A percentile compares a stretch with the other conserved stretches of the same genome.
Evolutionary conservation across 2,113 vertebrate species (phyloP).

Genomic region (Rhabdornis inornatus): DNA sequence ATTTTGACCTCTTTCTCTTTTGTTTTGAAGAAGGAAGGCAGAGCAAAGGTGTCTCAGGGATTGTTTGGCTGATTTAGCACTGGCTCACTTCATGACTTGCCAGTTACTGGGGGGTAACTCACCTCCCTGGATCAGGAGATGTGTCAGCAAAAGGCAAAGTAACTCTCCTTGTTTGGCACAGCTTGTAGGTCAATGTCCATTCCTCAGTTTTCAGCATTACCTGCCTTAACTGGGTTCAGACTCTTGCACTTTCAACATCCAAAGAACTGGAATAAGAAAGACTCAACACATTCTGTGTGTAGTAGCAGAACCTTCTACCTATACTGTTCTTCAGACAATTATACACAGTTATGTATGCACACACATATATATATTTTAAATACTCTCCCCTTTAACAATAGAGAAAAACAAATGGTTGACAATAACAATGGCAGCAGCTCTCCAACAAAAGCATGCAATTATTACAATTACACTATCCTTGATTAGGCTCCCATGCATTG

Average conservation of each 20-base stretch:
- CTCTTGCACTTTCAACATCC: neutral
- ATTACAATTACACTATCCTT: slow-evolving; percentile 89
- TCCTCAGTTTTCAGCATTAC: neutral
- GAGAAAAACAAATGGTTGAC: slow-evolving; percentile 87
- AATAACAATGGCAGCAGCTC: slow-evolving; percentile 84
- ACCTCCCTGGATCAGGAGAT: neutral
- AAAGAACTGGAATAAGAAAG: neutral
- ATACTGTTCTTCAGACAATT: slow-evolving; percentile 70
- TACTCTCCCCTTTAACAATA: slow-evolving; percentile 78
- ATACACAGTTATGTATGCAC: slow-evolving; percentile 58
- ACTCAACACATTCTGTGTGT: slow-evolving; percentile 4
- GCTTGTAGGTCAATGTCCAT: neutral
- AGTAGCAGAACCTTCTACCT: slow-evolving; percentile 69
- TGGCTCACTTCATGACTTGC: neutral
- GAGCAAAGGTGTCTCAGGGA: neutral
- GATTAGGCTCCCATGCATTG: slow-evolving; percentile 88
- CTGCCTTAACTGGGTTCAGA: neutral
- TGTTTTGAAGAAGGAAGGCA: neutral
- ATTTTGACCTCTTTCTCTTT: neutral
- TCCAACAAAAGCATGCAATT: slow-evolving; percentile 89
- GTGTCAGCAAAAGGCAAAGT: neutral
- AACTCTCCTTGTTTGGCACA: neutral
- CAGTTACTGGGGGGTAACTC: neutral
- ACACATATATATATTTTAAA: slow-evolving; percentile 73
- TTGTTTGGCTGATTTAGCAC: neutral